Percentiles rank a stretch among this genome's conserved stretches.
Evolutionary conservation across 2,113 vertebrate species (phyloP).

Genomic region (Tichodroma muraria): DNA sequence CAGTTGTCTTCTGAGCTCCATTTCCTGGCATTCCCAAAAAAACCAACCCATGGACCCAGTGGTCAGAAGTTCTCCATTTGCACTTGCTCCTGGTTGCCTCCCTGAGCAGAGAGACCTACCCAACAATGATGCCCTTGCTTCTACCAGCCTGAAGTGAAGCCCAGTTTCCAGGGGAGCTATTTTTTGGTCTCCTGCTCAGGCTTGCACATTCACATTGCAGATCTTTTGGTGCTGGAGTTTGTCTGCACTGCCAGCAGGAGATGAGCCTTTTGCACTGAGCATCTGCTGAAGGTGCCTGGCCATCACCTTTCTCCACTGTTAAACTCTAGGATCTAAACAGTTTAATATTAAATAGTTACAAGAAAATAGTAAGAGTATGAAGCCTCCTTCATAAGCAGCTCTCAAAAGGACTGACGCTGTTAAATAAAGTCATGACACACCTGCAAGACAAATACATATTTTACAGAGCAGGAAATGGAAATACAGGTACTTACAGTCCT

Average conservation of each 20-base stretch:
- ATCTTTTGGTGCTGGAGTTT: neutral
- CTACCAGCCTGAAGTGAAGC: neutral
- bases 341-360: neutral
- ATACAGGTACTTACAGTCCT: neutral
- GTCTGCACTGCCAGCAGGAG: fast-evolving
- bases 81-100: neutral
- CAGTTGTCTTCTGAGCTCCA: neutral
- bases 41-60: neutral
- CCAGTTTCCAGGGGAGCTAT: neutral
- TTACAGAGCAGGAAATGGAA: neutral
- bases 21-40: neutral
- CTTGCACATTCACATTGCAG: neutral
- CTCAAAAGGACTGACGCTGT: neutral
- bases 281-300: neutral
- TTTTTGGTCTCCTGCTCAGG: neutral
- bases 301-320: neutral
- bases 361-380: neutral
- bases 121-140: neutral
- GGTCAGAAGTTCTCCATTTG: neutral
- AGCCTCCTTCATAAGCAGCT: neutral
- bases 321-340: neutral
- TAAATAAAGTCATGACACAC: neutral
- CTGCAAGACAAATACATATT: neutral
- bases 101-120: neutral
- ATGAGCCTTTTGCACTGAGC: neutral